Percentiles rank a stretch among this genome's conserved stretches.
phyloP scores from a whole-genome alignment of 2,888 invertebrate species.

The Aromia moschata region DNA sequence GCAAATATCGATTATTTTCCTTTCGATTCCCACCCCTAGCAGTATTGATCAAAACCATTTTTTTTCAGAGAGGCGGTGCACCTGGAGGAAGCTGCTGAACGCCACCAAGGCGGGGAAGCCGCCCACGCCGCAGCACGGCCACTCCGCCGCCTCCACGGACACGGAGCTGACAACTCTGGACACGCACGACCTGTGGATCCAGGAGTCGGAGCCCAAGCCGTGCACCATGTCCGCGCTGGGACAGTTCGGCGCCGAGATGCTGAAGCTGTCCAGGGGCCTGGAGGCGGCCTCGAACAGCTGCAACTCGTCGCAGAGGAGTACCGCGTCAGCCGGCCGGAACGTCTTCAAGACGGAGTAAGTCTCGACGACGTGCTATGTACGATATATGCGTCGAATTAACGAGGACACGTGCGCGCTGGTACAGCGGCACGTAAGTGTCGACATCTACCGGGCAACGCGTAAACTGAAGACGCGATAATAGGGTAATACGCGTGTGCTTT shows the following conservation, averaged over 20 bases:
- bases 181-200: conserved; percentile 84
- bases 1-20: no score
- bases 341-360: conserved; percentile 51
- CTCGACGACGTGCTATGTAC: not conserved
- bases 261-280: conserved; percentile 81
- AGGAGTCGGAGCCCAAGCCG: conserved; percentile 75
- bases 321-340: conserved; percentile 32
- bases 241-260: conserved; percentile 88
- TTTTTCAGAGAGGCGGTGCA: conserved; percentile 75
- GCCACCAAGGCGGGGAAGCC: conserved; percentile 51
- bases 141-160: conserved; percentile 82
- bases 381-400: not conserved
- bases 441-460: no score
- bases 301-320: conserved; percentile 20
- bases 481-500: no score
- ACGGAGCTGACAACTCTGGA: conserved; percentile 86
- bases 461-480: no score
- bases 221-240: conserved; percentile 86
- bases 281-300: conserved; percentile 70
- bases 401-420: no score
- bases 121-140: conserved; percentile 56
- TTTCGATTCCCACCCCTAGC: no score
- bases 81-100: conserved; percentile 78
- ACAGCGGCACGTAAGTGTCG: no score
- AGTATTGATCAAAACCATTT: no score